Evolutionary conservation across 2,113 vertebrate genomes (phyloP).

Genomic region (Stigmatopora argus): DNA sequence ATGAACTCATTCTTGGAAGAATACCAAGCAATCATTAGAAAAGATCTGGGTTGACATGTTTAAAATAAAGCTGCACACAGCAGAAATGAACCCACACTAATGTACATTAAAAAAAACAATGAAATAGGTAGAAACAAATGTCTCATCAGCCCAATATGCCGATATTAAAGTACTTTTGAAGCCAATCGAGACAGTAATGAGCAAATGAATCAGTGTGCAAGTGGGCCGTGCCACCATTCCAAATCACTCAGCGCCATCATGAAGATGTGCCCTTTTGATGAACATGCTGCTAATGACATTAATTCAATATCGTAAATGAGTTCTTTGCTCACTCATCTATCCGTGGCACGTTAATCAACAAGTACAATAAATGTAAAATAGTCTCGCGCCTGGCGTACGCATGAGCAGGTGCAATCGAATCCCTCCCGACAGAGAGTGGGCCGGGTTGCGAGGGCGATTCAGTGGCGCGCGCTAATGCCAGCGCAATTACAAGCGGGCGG

Average conservation of each 20-base stretch:
- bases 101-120: neutral
- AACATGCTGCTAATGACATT: constrained; percentile 5
- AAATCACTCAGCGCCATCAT: constrained; percentile 2
- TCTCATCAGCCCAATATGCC: neutral
- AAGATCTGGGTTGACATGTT: neutral
- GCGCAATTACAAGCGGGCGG: constrained; percentile 3
- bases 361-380: constrained; percentile 9
- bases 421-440: neutral
- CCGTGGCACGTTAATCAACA: constrained; percentile 1
- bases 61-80: neutral
- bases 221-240: constrained; percentile 1
- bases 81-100: neutral
- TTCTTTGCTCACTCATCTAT: constrained; percentile 10
- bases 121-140: neutral
- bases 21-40: neutral
- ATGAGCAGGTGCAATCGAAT: neutral
- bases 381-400: neutral
- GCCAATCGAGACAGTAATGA: constrained; percentile 6
- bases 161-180: constrained; percentile 1
- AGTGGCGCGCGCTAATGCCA: neutral
- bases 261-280: constrained; percentile 12
- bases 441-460: neutral
- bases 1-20: neutral
- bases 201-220: constrained; percentile 11
- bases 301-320: constrained; percentile 9